Conservation (phyloP, 2,113 vertebrate genomes). For the Origma solitaria region DNA sequence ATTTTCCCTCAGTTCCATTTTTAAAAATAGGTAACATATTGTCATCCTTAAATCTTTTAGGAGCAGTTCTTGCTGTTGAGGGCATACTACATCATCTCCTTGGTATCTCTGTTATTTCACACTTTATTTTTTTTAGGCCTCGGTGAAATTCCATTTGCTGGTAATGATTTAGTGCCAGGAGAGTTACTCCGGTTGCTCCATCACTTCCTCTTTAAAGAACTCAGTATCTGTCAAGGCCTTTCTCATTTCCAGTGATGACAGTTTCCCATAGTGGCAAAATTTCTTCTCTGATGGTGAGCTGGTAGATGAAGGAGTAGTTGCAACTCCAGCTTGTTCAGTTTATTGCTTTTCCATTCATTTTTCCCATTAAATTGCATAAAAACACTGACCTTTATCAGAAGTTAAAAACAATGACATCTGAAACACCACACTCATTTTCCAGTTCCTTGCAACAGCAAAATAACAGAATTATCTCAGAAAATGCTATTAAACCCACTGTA, state of each 20-base stretch:
- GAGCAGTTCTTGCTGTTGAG: background rate
- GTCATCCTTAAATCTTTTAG: background rate
- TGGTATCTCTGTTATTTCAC: background rate
- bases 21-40: background rate
- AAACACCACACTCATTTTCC: background rate
- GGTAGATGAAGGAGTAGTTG: background rate
- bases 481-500: background rate
- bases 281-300: background rate
- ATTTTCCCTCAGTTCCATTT: background rate
- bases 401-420: background rate
- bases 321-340: background rate
- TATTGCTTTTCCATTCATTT: background rate
- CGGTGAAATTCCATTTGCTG: background rate
- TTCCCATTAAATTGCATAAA: background rate
- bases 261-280: background rate
- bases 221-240: background rate
- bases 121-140: background rate
- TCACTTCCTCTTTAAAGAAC: background rate
- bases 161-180: background rate
- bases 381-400: background rate
- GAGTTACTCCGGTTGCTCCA: background rate
- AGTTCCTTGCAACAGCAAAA: background rate
- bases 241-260: background rate
- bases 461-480: slow-evolving; percentile 9
- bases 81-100: background rate